These are phyloP conservation scores for Naja naja DNA, from an alignment of 2,113 vertebrate species.

Conservation along the genomic window DNA sequence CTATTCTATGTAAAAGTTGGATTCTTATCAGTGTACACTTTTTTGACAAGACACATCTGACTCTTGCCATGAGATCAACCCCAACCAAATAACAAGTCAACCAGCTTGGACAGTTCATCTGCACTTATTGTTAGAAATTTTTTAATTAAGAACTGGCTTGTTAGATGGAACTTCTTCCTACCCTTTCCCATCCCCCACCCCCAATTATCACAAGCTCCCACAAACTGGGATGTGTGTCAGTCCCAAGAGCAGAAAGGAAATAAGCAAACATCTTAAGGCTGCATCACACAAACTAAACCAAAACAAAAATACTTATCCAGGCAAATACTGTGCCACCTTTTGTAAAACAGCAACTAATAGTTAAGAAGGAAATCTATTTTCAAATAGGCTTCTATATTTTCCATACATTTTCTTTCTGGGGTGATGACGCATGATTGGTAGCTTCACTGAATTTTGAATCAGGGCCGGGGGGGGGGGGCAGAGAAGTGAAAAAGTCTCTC, in stretches of 20 bases:
- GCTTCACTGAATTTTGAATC: constrained; percentile 35
- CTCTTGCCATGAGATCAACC: neutral
- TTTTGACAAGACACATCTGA: constrained; percentile 37
- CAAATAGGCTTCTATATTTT: constrained; percentile 30
- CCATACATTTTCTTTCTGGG: constrained; percentile 31
- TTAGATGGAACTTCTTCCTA: neutral
- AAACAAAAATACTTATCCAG: constrained; percentile 26
- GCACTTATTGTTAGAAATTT: constrained; percentile 49
- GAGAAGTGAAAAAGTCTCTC: constrained; percentile 48
- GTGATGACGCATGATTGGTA: constrained; percentile 32
- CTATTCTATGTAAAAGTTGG: neutral
- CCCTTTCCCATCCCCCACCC: neutral
- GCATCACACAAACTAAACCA: constrained; percentile 51
- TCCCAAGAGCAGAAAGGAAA: constrained; percentile 33
- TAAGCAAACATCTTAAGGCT: constrained; percentile 66
- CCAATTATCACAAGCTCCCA: constrained; percentile 23
- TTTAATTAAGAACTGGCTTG: constrained; percentile 13
- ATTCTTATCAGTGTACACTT: neutral
- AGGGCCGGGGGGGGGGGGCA: neutral
- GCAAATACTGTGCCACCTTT: constrained; percentile 44
- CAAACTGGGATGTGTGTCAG: constrained; percentile 41
- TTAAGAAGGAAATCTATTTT: neutral
- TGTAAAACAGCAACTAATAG: constrained; percentile 50
- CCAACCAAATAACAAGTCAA: neutral
- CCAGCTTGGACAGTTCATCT: constrained; percentile 15